Conservation (phyloP, 2,113 vertebrate genomes). For the Anguilla japonica region DNA sequence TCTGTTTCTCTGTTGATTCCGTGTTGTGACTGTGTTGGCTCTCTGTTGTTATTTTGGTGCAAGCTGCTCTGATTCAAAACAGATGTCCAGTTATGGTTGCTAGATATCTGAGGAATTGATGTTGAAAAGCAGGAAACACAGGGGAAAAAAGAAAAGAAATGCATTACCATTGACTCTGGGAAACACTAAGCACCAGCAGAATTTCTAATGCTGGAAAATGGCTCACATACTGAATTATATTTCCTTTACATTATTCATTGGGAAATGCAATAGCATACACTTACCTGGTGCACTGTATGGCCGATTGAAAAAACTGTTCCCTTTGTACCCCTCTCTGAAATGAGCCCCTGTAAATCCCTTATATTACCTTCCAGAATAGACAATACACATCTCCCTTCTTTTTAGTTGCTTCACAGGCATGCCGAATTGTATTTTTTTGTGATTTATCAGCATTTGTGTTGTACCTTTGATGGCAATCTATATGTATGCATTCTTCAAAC, state of each 20-base stretch:
- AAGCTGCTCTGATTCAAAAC: slow-evolving; percentile 50
- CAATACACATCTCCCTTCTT: neutral
- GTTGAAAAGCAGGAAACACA: slow-evolving; percentile 50
- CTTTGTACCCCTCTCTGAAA: neutral
- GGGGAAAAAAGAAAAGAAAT: slow-evolving; percentile 46
- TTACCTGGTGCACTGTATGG: neutral
- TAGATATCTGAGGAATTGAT: slow-evolving; percentile 53
- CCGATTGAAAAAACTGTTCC: neutral
- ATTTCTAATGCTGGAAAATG: neutral
- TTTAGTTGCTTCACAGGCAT: neutral
- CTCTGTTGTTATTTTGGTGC: slow-evolving; percentile 47
- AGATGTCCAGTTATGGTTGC: slow-evolving; percentile 55
- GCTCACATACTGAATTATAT: slow-evolving; percentile 6
- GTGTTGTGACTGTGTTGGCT: slow-evolving; percentile 17
- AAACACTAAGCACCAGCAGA: slow-evolving; percentile 42
- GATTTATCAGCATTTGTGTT: neutral
- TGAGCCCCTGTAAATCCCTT: neutral
- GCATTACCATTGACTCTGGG: slow-evolving; percentile 47
- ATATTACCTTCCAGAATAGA: neutral
- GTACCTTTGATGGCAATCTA: neutral
- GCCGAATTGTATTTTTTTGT: neutral
- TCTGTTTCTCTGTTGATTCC: neutral
- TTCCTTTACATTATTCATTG: neutral
- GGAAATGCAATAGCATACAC: neutral
- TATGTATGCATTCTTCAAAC: neutral